Evolutionary conservation across 2,113 vertebrate species (phyloP), one percentile per base, ranked within the genome.

Genomic region (Dolichotis patagonum): DNA sequence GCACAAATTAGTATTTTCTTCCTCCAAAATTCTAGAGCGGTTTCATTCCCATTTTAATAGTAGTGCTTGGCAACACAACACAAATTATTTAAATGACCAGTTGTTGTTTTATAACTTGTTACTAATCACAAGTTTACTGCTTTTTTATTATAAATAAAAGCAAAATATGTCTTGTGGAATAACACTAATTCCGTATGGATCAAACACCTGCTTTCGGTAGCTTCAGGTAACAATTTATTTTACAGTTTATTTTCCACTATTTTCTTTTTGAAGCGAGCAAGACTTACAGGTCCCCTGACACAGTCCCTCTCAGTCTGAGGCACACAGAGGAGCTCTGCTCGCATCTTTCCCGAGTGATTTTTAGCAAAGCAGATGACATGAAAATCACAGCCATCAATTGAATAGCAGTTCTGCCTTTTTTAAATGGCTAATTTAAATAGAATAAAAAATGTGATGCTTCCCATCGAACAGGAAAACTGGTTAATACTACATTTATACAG

Each of bases 81-180:
- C 52, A 67, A 62, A 9, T 24, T 14, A 80, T 38, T 67, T 86
- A 58, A 86, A 92, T 77, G 86, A 38, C 22, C 5, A 89, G 20
- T 67, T 92, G 26, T 73, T 19, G 30, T 90, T 24, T 82, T 77
- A 41, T n/a, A 78, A 52, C 16, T 30, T 90, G 11, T 71, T 43
- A n/a, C 56, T 86, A 90, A 82, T 82, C 17, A 75, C 22, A 92
- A 38, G 3, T 69, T 91, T 17, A n/a, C 16, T 81, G 12, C 38
- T 81, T 82, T 82, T 77, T 56, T 73, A 41, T 69, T 94, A 35
- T 86, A 87, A 92, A 77, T 86, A 96, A 94, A 94, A 90, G 24
- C 35, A 56, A 96, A 94, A 46, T 75, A 82, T 71, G 4, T 78
- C 30, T 92, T 58, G 35, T 19, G 86, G 30, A 32, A 62, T 87